Evolutionary conservation across 1,140 invertebrate species (phyloP), one percentile per base, ranked within the genome.

Genomic region (Zaprionus davidi): DNA sequence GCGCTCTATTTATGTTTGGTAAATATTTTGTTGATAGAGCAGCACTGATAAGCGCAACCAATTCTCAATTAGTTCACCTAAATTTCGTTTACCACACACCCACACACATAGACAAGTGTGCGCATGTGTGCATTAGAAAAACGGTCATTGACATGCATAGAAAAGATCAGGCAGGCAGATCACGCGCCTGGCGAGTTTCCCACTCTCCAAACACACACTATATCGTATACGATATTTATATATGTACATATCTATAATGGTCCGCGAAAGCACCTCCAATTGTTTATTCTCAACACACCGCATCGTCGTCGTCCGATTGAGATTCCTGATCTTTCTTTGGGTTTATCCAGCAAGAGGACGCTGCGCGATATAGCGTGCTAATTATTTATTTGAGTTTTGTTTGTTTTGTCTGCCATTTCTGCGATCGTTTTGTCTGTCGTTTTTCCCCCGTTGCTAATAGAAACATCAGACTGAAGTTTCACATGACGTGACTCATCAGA

Each of bases 121-220:
- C 6, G 46, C 22, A n/a, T 56, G 53, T 64, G 28, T 53, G 28
- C 28, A 53, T 57, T 79, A 70, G 44, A 60, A 60, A 65, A 59
- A 74, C 77, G 81, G 81, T 87, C 83, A 76, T 88, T 87, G 83
- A 88, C 84, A 78, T 78, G 81, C 69, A 63, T 24, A 62, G 68
- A 46, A 28, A 77, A 44, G 49, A 76, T 83, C 71, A 41, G 46
- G 57, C 51, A 84, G 69, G 49, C 82, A 62, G 60, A 82, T 84
- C 82, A 84, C 82, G 82, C 82, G 81, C 71, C 82, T 55, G 62
- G 60, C 82, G 68, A 56, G 60, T 71, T 76, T 75, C 73, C 73
- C 31, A 34, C 31, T 34, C 73, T 60, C 60, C 36, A 17, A 3
- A 46, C 41, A 17, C n/a, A 46, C n/a, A 20, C 41, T 49, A 67